These are phyloP conservation scores for Lacerta agilis DNA, from an alignment of 2,797 vertebrate species.

Conservation along the genomic window DNA sequence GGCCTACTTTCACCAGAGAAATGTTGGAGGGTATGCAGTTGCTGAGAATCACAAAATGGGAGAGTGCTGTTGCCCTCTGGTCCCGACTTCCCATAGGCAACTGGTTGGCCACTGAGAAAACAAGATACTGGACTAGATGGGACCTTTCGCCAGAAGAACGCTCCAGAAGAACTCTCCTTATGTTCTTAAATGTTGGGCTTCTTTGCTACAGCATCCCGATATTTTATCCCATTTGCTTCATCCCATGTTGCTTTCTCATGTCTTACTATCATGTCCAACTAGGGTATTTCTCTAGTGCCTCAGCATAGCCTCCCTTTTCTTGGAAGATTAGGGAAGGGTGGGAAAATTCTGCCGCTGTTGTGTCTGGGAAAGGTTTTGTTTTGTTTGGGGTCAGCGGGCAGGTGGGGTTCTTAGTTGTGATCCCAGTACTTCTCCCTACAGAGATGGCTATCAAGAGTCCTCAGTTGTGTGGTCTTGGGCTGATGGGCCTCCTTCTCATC, in stretches of 20 bases:
- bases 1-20: too few relatives aligned
- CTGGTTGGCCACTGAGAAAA: too few relatives aligned
- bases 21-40: too few relatives aligned
- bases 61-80: too few relatives aligned
- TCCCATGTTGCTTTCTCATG: background rate
- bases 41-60: too few relatives aligned
- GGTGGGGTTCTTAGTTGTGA: slow-evolving; percentile 49
- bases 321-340: slow-evolving; percentile 60
- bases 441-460: slow-evolving; percentile 59
- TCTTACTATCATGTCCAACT: too few relatives aligned
- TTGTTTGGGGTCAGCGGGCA: slow-evolving; percentile 55
- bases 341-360: slow-evolving; percentile 53
- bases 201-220: background rate
- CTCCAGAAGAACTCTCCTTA: too few relatives aligned
- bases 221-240: background rate
- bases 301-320: slow-evolving; percentile 44
- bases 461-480: slow-evolving; percentile 63
- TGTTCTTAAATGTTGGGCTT: background rate
- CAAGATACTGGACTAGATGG: too few relatives aligned
- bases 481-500: slow-evolving; percentile 10
- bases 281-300: slow-evolving; percentile 45
- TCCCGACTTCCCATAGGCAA: too few relatives aligned
- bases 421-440: slow-evolving; percentile 58
- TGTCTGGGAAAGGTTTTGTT: slow-evolving; percentile 30
- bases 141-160: too few relatives aligned